A percentile compares a stretch with the other conserved stretches of the same genome.
Conservation (phyloP, 2,888 invertebrate genomes). For the Cryptus armator region DNA sequence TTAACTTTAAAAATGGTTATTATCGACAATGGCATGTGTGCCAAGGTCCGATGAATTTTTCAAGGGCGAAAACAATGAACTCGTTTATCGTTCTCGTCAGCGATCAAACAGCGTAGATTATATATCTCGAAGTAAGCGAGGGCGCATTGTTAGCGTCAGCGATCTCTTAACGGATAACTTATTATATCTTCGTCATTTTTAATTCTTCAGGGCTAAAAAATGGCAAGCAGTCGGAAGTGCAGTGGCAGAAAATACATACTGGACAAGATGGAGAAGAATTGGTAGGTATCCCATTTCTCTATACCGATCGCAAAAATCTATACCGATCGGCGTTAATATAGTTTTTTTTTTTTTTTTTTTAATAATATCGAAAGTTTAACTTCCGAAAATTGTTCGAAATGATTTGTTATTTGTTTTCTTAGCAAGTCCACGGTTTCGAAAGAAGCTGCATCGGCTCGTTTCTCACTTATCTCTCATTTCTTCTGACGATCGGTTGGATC, state of each 20-base stretch:
- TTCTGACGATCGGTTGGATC: constrained; percentile 86
- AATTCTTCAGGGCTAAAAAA: constrained; percentile 78
- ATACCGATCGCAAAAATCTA: constrained; percentile 3
- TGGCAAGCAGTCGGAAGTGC: constrained; percentile 76
- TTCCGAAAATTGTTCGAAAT: too few relatives aligned
- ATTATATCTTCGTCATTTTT: constrained; percentile 26
- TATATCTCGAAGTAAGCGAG: constrained; percentile 31
- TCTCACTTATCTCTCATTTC: constrained; percentile 85
- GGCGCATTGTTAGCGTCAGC: neutral
- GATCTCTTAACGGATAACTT: neutral
- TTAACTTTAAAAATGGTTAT: constrained; percentile 31
- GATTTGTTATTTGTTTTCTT: constrained; percentile 69
- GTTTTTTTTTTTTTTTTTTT: neutral
- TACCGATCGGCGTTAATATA: neutral
- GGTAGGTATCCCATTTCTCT: constrained; percentile 80
- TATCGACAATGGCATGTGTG: constrained; percentile 56
- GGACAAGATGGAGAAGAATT: constrained; percentile 87
- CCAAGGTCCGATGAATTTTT: constrained; percentile 55
- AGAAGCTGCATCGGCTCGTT: constrained; percentile 80
- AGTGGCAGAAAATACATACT: constrained; percentile 84
- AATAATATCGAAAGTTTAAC: neutral
- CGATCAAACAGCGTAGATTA: constrained; percentile 48
- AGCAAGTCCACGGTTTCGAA: constrained; percentile 87
- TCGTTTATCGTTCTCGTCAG: constrained; percentile 49
- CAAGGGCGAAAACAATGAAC: constrained; percentile 59